Evolutionary conservation across 23 tunicate species (phyloP).

Genomic region (Phallusia fumigata): DNA sequence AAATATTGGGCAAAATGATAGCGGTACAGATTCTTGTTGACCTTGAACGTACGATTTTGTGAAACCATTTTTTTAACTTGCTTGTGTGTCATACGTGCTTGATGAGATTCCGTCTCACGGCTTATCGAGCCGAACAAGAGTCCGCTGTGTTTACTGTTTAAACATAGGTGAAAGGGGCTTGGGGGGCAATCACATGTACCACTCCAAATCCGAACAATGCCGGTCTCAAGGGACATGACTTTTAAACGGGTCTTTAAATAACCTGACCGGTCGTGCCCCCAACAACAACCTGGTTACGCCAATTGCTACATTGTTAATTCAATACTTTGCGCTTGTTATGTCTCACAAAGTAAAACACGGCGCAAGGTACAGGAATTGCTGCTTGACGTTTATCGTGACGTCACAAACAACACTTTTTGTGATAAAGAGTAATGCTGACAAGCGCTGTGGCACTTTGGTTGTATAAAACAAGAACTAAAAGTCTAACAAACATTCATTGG

Average conservation of each 20-base stretch:
- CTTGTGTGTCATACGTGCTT: too few species aligned
- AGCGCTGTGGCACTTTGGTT: too few species aligned
- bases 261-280: neutral
- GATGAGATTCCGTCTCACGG: neutral
- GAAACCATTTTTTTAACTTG: too few species aligned
- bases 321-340: neutral
- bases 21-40: too few species aligned
- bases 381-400: too few species aligned
- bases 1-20: too few species aligned
- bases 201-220: neutral
- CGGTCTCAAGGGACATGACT: slow-evolving; percentile 2
- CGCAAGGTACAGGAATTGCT: too few species aligned
- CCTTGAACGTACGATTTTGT: too few species aligned
- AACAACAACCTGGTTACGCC: neutral
- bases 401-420: too few species aligned
- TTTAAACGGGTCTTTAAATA: slow-evolving; percentile 6
- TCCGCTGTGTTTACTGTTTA: neutral
- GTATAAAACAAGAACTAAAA: too few species aligned
- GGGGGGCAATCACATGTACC: slow-evolving; percentile 11
- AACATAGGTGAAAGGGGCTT: neutral
- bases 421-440: too few species aligned
- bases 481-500: too few species aligned
- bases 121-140: slow-evolving; percentile 1
- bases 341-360: neutral
- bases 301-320: neutral